Evolutionary conservation across 2,888 invertebrate species (phyloP).

Genomic region (Philopedon plagiatum): DNA sequence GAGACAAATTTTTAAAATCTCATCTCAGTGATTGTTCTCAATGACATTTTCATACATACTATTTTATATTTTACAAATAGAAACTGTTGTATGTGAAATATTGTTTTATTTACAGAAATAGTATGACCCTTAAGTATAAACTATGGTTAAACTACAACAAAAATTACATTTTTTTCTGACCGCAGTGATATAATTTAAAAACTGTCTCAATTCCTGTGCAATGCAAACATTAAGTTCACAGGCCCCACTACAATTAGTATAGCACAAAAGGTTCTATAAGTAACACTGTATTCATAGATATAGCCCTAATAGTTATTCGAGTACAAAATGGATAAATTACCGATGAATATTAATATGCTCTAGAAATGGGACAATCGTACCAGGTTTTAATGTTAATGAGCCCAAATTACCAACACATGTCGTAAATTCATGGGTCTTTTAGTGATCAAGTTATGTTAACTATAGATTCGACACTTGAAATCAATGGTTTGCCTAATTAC

Average conservation of each 20-base stretch:
- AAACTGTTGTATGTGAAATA: too few species aligned
- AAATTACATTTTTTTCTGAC: too few species aligned
- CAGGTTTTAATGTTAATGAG: slow-evolving; percentile 86
- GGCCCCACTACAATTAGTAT: slow-evolving; percentile 90
- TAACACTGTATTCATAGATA: slow-evolving; percentile 98
- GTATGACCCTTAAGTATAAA: too few species aligned
- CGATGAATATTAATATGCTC: slow-evolving; percentile 93
- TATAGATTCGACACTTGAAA: slow-evolving; percentile 89
- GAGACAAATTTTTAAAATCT: too few species aligned
- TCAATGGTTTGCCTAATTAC: slow-evolving; percentile 88
- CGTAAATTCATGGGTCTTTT: slow-evolving; percentile 87
- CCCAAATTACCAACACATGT: slow-evolving; percentile 93
- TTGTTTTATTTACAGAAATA: too few species aligned
- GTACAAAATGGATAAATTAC: slow-evolving; percentile 92
- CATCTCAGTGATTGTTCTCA: too few species aligned
- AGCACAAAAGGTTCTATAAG: slow-evolving; percentile 99
- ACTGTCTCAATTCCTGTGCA: slow-evolving; percentile 91
- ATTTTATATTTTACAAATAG: too few species aligned
- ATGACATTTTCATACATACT: too few species aligned
- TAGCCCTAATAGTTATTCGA: slow-evolving; percentile 95
- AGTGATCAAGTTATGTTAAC: slow-evolving; percentile 87
- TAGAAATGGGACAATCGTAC: slow-evolving; percentile 92
- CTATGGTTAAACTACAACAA: too few species aligned
- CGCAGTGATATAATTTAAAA: too few species aligned
- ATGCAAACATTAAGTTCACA: slow-evolving; percentile 94